Evolutionary conservation across 2,888 invertebrate genomes (phyloP).

Genomic region (Acronicta psi): DNA sequence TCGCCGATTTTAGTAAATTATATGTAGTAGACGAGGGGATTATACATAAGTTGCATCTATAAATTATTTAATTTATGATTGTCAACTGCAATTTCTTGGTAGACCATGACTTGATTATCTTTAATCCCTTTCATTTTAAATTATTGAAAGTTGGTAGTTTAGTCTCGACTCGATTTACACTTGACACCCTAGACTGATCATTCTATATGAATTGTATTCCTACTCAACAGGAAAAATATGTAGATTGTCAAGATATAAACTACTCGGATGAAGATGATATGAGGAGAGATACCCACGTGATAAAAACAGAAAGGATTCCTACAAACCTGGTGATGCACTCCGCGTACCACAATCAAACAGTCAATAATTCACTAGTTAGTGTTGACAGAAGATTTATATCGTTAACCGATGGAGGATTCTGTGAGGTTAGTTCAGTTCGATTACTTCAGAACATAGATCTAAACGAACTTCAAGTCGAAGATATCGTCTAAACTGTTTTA

Average conservation of each 20-base stretch:
- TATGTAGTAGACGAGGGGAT: no score
- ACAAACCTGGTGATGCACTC: slow-evolving; percentile 77
- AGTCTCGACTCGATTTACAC: no score
- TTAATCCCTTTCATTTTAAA: no score
- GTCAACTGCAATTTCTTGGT: no score
- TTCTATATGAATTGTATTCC: slow-evolving; percentile 1
- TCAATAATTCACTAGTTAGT: slow-evolving; percentile 10
- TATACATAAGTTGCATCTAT: no score
- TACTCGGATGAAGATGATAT: slow-evolving; percentile 76
- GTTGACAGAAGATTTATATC: slow-evolving; percentile 27
- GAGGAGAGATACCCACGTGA: slow-evolving; percentile 58
- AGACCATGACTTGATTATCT: no score
- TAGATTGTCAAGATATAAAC: slow-evolving; percentile 80
- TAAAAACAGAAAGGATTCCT: slow-evolving; percentile 68
- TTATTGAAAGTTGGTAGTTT: no score
- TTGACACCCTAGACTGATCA: no score
- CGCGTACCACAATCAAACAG: slow-evolving; percentile 70
- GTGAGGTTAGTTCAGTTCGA: slow-evolving; percentile 70
- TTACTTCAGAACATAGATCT: neutral
- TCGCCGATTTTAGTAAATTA: no score
- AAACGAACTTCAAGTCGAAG: no score
- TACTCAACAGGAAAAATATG: slow-evolving; percentile 80
- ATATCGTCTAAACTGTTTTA: no score
- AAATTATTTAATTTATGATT: no score
- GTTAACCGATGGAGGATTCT: slow-evolving; percentile 76